These are phyloP conservation scores for Bos javanicus DNA, from an alignment of 2,113 vertebrate genomes.

Conservation along the genomic window DNA sequence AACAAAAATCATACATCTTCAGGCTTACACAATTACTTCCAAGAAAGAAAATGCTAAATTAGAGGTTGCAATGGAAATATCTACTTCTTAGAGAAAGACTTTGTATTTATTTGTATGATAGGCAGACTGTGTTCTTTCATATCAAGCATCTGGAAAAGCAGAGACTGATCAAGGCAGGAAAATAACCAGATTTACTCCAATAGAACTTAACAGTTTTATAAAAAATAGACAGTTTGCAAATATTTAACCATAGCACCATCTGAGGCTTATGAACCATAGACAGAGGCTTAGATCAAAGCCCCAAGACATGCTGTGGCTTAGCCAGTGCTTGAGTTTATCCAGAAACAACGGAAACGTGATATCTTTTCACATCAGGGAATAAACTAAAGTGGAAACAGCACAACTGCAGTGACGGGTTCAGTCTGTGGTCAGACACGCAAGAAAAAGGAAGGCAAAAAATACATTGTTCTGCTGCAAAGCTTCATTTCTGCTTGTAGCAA, in stretches of 20 bases:
- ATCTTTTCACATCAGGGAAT: slow-evolving; percentile 71
- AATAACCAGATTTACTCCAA: slow-evolving; percentile 26
- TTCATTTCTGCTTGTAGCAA: slow-evolving; percentile 10
- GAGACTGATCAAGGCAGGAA: background rate
- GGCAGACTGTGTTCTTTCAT: background rate
- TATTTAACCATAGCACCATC: slow-evolving; percentile 56
- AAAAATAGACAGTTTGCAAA: slow-evolving; percentile 52
- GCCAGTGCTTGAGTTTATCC: slow-evolving; percentile 71
- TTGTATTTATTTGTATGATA: slow-evolving; percentile 6
- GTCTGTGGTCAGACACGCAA: slow-evolving; percentile 72
- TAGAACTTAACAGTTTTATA: slow-evolving; percentile 52
- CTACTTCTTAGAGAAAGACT: background rate
- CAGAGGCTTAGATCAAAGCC: slow-evolving; percentile 74
- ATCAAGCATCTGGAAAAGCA: slow-evolving; percentile 18
- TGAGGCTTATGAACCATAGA: slow-evolving; percentile 52
- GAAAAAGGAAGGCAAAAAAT: slow-evolving; percentile 29
- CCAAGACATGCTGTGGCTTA: slow-evolving; percentile 58
- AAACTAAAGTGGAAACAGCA: slow-evolving; percentile 64
- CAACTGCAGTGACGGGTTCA: slow-evolving; percentile 67
- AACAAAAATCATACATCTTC: background rate
- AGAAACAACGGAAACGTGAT: slow-evolving; percentile 77
- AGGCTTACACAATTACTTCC: background rate
- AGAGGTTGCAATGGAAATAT: background rate
- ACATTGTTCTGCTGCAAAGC: background rate
- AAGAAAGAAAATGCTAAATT: background rate